Evolutionary conservation across 1,140 invertebrate genomes (phyloP), one percentile per base, ranked within the genome.

Genomic region (Octopus sinensis): DNA sequence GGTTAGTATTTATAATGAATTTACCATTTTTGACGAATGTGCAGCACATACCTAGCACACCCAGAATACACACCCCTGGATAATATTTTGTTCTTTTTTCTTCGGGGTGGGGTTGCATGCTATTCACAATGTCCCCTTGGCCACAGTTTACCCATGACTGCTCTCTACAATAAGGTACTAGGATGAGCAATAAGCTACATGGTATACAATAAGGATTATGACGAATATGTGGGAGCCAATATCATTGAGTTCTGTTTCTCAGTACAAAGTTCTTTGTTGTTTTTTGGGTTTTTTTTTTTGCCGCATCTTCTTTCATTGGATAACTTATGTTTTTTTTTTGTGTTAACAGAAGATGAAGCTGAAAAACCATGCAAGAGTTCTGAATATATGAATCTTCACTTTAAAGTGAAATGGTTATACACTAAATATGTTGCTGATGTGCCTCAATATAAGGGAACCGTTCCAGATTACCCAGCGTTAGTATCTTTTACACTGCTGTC

Each of bases 321-420:
- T 82, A n/a, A 73, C 23, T 82, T 56, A 62, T 23, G 54, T 13
- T 73, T 80, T 82, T 76, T 79, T 80, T 76, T 5, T 23, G 5
- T 53, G 80, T 71, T 87, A 89, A 87, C 85, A 92, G 98, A 99
- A 90, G 98, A 99, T 89, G 97, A 99, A 90, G 95, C 97, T 87
- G 95, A 96, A 88, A 93, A 97, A 80, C 92, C 96, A 4, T 99
- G 98, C 93, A 98, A 98, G 92, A 98, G 97, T 87, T 98, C 97
- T 68, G 96, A 96, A 78, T 99, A 99, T 90, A 99, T 99, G 97
- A 99, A 99, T 91, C 93, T 99, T 9, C 98, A 99, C 91, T 99
- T 99, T 92, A 97, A 97, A 93, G 96, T 99, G 76, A 99, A 99
- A 93, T 98, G 97, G 96, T 92, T 99, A 79, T 97, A 99, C 91